Conservation (phyloP, 2,113 vertebrate genomes). For the Lagenorhynchus albirostris region DNA sequence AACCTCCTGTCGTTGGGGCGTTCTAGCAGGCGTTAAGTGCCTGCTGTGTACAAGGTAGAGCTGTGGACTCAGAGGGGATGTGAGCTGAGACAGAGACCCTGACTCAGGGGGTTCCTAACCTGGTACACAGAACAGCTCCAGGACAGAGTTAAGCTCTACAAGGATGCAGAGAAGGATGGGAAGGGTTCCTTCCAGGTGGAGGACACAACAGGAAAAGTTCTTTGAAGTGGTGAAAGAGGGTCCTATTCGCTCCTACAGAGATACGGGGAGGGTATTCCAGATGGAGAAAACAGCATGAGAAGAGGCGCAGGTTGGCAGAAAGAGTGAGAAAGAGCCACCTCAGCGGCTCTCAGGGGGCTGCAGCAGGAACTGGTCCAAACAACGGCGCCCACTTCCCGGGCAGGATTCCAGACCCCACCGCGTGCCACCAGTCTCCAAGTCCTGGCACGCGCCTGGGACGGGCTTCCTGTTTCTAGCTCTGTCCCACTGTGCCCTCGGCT, state of each 20-base stretch:
- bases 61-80: too few relatives aligned
- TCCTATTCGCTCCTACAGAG: background rate
- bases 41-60: background rate
- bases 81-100: background rate
- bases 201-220: accelerated
- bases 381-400: background rate
- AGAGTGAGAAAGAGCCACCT: background rate
- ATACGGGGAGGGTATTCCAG: background rate
- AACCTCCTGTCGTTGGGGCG: too few relatives aligned
- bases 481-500: accelerated
- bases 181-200: background rate
- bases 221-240: background rate
- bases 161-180: background rate
- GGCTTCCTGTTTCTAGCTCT: background rate
- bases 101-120: background rate
- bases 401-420: background rate
- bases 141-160: background rate
- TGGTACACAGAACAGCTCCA: too few relatives aligned
- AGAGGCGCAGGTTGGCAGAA: background rate
- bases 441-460: accelerated
- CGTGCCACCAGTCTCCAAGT: too few relatives aligned
- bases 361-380: background rate
- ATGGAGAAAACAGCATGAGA: background rate
- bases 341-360: background rate
- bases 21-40: background rate